phyloP scores from a whole-genome alignment of 64 coral and sea anemone genomes.

The Exaiptasia diaphana region DNA sequence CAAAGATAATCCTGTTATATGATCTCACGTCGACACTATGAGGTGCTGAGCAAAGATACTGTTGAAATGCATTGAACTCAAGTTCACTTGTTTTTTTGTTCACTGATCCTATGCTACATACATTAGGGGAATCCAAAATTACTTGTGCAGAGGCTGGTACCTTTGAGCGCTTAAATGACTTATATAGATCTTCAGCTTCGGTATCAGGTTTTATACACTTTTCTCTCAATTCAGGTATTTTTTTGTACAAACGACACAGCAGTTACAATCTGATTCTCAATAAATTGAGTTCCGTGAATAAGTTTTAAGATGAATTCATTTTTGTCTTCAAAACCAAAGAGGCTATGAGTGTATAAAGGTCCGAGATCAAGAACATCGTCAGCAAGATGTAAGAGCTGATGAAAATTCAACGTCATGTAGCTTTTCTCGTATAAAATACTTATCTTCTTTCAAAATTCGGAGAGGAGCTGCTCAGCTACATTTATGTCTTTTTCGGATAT shows the following conservation, averaged over 20 bases:
- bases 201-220: background rate
- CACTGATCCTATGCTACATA: background rate
- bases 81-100: background rate
- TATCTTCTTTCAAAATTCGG: constrained; percentile 10
- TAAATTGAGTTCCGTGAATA: constrained; percentile 70
- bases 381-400: constrained; percentile 35
- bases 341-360: constrained; percentile 19
- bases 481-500: constrained; percentile 21
- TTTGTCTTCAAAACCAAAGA: constrained; percentile 56
- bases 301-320: constrained; percentile 66
- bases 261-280: constrained; percentile 36
- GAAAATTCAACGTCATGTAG: constrained; percentile 36
- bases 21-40: background rate
- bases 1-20: constrained; percentile 17
- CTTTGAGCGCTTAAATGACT: background rate
- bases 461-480: constrained; percentile 14
- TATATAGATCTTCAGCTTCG: constrained; percentile 2
- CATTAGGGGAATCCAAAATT: background rate
- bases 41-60: constrained; percentile 2
- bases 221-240: constrained; percentile 21
- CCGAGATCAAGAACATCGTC: constrained; percentile 51
- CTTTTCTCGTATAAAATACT: background rate
- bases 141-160: background rate
- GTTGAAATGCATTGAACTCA: constrained; percentile 6
- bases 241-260: constrained; percentile 49